Evolutionary conservation across 2,888 invertebrate species (phyloP), one percentile per base, ranked within the genome.

Genomic region (Bedellia somnulentella): DNA sequence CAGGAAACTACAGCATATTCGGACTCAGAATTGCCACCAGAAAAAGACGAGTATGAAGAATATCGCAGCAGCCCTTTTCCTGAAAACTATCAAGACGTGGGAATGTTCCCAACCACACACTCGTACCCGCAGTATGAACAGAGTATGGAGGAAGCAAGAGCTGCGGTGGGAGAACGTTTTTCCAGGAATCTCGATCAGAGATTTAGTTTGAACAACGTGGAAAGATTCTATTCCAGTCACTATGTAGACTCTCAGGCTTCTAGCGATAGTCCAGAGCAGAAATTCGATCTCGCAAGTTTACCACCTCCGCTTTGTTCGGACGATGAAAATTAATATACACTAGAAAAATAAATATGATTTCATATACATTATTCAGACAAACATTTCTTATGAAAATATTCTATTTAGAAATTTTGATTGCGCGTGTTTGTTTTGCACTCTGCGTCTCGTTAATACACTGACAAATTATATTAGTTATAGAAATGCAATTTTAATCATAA

Each of bases 221-320:
- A 71, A 47, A 49, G 73, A 44, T 67, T 61, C 57, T 57, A 80
- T 62, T 61, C 63, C 55, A 59, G 80, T 63, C 54, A 75, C 43
- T 55, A 81, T 51, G 58, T 80, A 40, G 67, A 85, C 60, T 77
- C 79, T 44, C 80, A 87, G 53, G 79, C 85, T 46, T 61, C 81
- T 43, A 77, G 80, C 54, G 79, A 86, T 52, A 67, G 84, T 33
- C 84, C 83, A n/a, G 88, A 87, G 41, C 83, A 83, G 33, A 81
- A 81, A 49, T 85, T 88, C 49, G 87, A 88, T 47, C 83, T 88
- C 12, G 80, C 85, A 18, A 84, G 82, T 15, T 80, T 88, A 45
- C 89, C 88, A n/a, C 88, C 88, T 31, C 88, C 88, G 31, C 70
- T 87, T 39, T 80, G 88, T 46, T 81, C 83, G 31, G 87, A 89